Evolutionary conservation across 2,888 invertebrate species (phyloP), one percentile per base, ranked within the genome.

Genomic region (Chironomus riparius): DNA sequence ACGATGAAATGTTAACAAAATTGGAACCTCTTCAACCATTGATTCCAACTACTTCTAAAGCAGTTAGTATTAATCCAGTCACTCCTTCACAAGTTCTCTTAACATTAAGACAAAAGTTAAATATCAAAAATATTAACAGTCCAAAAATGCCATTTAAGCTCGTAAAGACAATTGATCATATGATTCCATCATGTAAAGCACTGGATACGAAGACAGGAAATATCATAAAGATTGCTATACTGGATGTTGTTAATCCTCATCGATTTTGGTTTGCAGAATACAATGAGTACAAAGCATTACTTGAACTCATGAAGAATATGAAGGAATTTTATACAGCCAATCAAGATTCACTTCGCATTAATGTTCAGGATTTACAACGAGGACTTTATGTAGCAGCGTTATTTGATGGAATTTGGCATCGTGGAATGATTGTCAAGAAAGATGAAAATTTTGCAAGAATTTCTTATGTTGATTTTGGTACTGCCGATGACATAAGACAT

Each of bases 171-270:
- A 68, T 10, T 15, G 68, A 68, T 6, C 7, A 38, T 15, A 2
- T 15, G 4, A n/a, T 68, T 22, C 38, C 38, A 3, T n/a, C 24
- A 28, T 68, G 68, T 15, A 15, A n/a, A 48, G 2, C 7, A 13
- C n/a, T 70, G 4, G 12, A 47, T 47, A 97, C 97, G 5, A 93
- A 92, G 80, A 90, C 97, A 70, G 90, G 89, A 86, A 90, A 93
- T 82, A 94, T 95, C 2, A 91, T 96, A 83, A 85, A 85, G 70
- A 87, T 93, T 79, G 89, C 86, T 76, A 86, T 97, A 75, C 81
- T 92, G 77, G 90, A 94, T 81, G 90, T 97, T 78, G 92, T 93
- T 0, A 70, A 48, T 48, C 70, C 70, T 13, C 70, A 70, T 70
- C 70, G 70, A 12, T 70, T 70, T 12, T 70, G 70, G 70, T 70